These are phyloP conservation scores for Chloroceryle inda DNA, from an alignment of 2,797 vertebrate genomes.

Conservation along the genomic window DNA sequence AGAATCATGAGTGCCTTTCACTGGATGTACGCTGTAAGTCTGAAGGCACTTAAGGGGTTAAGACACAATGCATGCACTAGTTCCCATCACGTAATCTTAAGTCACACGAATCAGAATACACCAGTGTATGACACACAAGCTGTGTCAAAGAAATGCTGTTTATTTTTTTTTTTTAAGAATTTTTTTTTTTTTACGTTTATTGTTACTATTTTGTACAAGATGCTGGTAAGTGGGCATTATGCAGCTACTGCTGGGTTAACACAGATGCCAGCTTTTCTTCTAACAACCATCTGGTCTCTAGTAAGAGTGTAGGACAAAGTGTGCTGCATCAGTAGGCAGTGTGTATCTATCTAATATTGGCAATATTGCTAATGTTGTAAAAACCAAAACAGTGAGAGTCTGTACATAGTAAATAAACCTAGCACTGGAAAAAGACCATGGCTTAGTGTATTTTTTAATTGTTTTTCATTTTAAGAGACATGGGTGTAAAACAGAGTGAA, in stretches of 20 bases:
- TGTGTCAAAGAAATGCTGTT: slow-evolving; percentile 77
- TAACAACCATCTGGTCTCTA: slow-evolving; percentile 78
- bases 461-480: slow-evolving; percentile 78
- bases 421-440: slow-evolving; percentile 79
- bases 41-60: slow-evolving; percentile 87
- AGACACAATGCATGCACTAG: slow-evolving; percentile 84
- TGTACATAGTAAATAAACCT: slow-evolving; percentile 75
- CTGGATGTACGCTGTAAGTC: slow-evolving; percentile 78
- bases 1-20: slow-evolving; percentile 82
- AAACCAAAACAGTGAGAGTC: slow-evolving; percentile 78
- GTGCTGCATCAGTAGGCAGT: slow-evolving; percentile 85
- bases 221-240: slow-evolving; percentile 83
- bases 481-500: slow-evolving; percentile 73
- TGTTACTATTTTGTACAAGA: slow-evolving; percentile 68
- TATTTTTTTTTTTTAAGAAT: slow-evolving; percentile 1
- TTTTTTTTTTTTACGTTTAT: slow-evolving; percentile 17
- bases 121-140: slow-evolving; percentile 78
- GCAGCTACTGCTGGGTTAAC: slow-evolving; percentile 82
- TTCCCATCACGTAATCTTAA: slow-evolving; percentile 79
- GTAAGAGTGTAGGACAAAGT: slow-evolving; percentile 63
- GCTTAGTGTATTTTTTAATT: slow-evolving; percentile 73
- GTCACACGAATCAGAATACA: slow-evolving; percentile 81
- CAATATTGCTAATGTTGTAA: slow-evolving; percentile 84
- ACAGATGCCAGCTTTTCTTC: slow-evolving; percentile 68
- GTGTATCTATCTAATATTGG: slow-evolving; percentile 78